Percentiles rank a stretch among this genome's conserved stretches.
Evolutionary conservation across 2,797 vertebrate genomes (phyloP).

Genomic region (Chelmon rostratus): DNA sequence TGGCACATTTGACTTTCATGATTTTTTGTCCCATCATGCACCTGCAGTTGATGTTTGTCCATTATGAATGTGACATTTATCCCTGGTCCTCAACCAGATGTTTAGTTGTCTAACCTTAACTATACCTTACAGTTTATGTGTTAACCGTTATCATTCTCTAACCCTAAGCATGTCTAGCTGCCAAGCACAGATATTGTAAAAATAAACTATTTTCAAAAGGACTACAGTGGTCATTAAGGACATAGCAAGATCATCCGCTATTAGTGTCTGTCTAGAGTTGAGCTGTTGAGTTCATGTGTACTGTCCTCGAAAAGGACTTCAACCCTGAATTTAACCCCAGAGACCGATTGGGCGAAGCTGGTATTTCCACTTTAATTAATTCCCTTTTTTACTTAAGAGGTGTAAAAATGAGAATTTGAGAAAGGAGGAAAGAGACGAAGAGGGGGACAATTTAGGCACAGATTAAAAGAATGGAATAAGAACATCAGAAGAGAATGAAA

Average conservation of each 20-base stretch:
- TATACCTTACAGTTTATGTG: too few relatives aligned
- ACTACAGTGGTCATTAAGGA: not conserved
- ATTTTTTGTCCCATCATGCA: too few relatives aligned
- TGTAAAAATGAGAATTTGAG: not conserved
- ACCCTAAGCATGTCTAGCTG: too few relatives aligned
- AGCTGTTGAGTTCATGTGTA: not conserved
- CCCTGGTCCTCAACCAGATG: not conserved
- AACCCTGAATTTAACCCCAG: not conserved
- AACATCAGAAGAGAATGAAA: constrained; percentile 5
- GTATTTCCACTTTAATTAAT: not conserved
- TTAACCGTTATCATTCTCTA: too few relatives aligned
- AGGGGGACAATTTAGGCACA: not conserved
- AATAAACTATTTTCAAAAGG: too few relatives aligned
- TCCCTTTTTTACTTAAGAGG: not conserved
- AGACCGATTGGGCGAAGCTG: not conserved
- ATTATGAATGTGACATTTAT: too few relatives aligned
- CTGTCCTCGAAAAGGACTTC: not conserved
- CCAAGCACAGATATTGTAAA: too few relatives aligned
- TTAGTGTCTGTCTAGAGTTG: not conserved
- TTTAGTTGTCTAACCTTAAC: not conserved
- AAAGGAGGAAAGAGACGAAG: not conserved
- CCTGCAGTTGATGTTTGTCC: too few relatives aligned
- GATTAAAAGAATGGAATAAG: constrained; percentile 21
- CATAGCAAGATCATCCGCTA: not conserved
- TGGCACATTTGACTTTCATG: not conserved